Evolutionary conservation across 2,113 vertebrate species (phyloP).

Genomic region (Argyrosomus japonicus): DNA sequence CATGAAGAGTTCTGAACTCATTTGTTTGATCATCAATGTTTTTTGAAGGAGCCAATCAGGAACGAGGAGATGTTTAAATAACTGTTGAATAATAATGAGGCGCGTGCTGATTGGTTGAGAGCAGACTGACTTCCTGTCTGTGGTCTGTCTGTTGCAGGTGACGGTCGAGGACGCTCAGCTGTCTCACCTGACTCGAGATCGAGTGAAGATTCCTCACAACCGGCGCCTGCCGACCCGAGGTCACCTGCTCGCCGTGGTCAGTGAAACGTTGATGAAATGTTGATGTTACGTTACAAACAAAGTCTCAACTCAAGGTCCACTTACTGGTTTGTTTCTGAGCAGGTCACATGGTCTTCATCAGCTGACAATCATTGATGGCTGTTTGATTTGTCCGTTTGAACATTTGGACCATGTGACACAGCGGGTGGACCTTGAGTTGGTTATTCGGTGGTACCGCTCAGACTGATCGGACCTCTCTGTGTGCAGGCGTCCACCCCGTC

Average conservation of each 20-base stretch:
- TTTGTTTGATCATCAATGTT: too few species aligned
- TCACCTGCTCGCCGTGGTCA: slow-evolving; percentile 95
- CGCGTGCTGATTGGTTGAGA: too few species aligned
- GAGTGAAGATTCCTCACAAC: slow-evolving; percentile 94
- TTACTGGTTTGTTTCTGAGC: neutral
- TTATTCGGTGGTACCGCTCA: too few species aligned
- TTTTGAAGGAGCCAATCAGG: too few species aligned
- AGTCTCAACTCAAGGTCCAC: neutral
- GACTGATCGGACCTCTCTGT: neutral
- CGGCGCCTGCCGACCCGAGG: slow-evolving; percentile 92
- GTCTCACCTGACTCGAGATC: slow-evolving; percentile 91
- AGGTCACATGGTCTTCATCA: neutral
- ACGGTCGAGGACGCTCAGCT: slow-evolving; percentile 91
- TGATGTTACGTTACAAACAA: neutral
- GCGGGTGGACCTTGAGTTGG: neutral
- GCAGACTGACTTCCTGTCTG: too few species aligned
- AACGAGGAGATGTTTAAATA: too few species aligned
- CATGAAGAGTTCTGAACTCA: too few species aligned
- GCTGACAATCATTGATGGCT: too few species aligned
- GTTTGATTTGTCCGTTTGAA: too few species aligned
- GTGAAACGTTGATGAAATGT: slow-evolving; percentile 38
- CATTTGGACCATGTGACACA: too few species aligned
- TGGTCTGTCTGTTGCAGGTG: slow-evolving; percentile 77
- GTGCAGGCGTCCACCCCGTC: slow-evolving; percentile 92
- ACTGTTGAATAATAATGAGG: too few species aligned